Conservation (phyloP, 2,888 invertebrate genomes). For the Vesta saturnalis region DNA sequence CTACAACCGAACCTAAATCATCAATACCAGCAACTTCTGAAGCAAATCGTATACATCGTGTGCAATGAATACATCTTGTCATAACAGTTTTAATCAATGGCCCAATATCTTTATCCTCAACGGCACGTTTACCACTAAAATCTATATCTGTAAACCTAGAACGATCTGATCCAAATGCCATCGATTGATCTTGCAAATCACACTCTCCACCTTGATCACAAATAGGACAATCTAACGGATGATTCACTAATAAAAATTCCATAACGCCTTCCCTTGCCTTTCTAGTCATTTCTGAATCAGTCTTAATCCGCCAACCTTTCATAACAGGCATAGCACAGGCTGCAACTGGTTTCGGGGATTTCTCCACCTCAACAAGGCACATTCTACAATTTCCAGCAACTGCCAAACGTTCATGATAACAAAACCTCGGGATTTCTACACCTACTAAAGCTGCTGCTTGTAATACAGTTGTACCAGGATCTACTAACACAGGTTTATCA, state of each 20-base stretch:
- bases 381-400: constrained; percentile 99
- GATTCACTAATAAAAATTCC: constrained; percentile 98
- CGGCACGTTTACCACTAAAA: constrained; percentile 93
- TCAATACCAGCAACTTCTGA: constrained; percentile 99
- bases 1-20: constrained; percentile 72
- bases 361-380: constrained; percentile 99
- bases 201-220: constrained; percentile 98
- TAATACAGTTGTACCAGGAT: constrained; percentile 96
- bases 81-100: constrained; percentile 98
- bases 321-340: constrained; percentile 99
- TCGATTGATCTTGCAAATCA: constrained; percentile 97
- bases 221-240: constrained; percentile 99
- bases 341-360: constrained; percentile 96
- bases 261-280: constrained; percentile 88
- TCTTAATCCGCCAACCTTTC: constrained; percentile 99
- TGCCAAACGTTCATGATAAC: constrained; percentile 98
- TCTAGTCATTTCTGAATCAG: constrained; percentile 89
- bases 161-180: constrained; percentile 97
- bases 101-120: constrained; percentile 99
- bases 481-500: constrained; percentile 92
- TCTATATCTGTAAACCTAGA: constrained; percentile 94
- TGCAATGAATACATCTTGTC: constrained; percentile 99
- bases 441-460: constrained; percentile 95
- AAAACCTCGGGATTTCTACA: constrained; percentile 98
- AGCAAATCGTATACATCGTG: constrained; percentile 96